Conservation (phyloP, 2,797 vertebrate species). For the Neosalanx taihuensis region DNA sequence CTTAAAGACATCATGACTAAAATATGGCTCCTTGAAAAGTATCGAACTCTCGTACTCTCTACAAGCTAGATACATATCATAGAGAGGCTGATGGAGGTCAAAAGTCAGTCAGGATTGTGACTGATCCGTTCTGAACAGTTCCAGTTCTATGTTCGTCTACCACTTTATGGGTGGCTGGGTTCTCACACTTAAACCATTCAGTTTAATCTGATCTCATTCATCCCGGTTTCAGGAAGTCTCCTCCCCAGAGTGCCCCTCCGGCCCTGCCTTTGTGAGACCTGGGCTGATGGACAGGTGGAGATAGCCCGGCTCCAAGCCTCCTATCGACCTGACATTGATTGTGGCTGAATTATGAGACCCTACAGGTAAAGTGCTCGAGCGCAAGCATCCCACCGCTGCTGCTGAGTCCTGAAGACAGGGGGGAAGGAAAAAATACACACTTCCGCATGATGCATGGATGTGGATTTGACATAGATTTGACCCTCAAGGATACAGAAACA, state of each 20-base stretch:
- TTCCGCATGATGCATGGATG: too few species aligned
- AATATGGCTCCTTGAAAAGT: too few species aligned
- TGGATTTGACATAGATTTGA: too few species aligned
- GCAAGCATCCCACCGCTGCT: neutral
- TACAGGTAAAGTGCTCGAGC: constrained; percentile 40
- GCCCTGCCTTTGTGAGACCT: constrained; percentile 29
- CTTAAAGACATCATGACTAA: too few species aligned
- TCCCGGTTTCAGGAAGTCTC: constrained; percentile 29
- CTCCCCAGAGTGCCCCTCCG: constrained; percentile 14
- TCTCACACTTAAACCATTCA: constrained; percentile 9
- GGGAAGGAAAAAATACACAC: constrained; percentile 55
- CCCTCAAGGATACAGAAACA: neutral
- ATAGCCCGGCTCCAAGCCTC: constrained; percentile 47
- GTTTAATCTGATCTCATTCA: constrained; percentile 40
- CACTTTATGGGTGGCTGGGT: neutral
- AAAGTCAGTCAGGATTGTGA: too few species aligned
- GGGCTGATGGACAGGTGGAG: constrained; percentile 34
- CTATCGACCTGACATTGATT: constrained; percentile 63
- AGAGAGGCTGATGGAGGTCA: too few species aligned
- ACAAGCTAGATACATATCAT: too few species aligned
- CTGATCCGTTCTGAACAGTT: too few species aligned
- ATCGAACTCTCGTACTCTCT: too few species aligned
- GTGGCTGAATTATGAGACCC: constrained; percentile 61
- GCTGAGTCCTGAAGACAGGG: constrained; percentile 26
- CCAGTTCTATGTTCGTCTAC: too few species aligned